Base-by-base conservation (phyloP, 2,888 invertebrate species). In the Hemaris fuciformis region DNA sequence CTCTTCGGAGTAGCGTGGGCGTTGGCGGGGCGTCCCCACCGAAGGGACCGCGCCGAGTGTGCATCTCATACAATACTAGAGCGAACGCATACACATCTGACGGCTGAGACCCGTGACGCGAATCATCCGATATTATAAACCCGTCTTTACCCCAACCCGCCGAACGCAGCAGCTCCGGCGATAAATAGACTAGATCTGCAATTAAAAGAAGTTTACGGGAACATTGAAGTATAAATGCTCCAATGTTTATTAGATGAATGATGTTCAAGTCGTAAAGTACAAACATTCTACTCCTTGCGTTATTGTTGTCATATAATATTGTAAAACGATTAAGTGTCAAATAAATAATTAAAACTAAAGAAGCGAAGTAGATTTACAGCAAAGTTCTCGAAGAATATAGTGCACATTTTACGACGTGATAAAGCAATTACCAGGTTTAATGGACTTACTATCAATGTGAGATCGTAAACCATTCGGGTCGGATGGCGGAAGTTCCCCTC, bases 1-100 rank as follows among this genome's bases (percentile, higher is more conserved):
- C 83, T 65, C 93, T 93, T 59, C 94, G 93, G 56, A 96, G 82
- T 64, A 96, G 93, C 68, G 83, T 66, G 74, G 96, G 96, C 68
- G 95, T 93, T 0, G 95, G 93, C 0, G 95, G 94, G 1, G 96
- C 93, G 69, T 94, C 95, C 13, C 93, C 93, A 0, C 97, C 97
- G 79, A 96, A 98, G 0, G 98, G 98, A 0, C 98, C 98, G 64
- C 95, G 94, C 0, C 98, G 92, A 13, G 96, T 95, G 80, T 98
- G 96, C 70, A 98, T 93, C 87, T 98, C 98, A 82, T 97, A 98
- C 53, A 99, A 90, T 58, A 98, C 95, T 57, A 98, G 95, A 0
- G 95, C 96, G 83, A 99, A 98, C 0, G 97, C 96, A 82, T 97
- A 97, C 42, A 96, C 94, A 81, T 98, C 98, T 0, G 96, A 97